Percentiles rank a stretch among this genome's conserved stretches.
Conservation (phyloP, 30 jellyfish, hydroid and myxozoan species). For the Aurelia aurita region DNA sequence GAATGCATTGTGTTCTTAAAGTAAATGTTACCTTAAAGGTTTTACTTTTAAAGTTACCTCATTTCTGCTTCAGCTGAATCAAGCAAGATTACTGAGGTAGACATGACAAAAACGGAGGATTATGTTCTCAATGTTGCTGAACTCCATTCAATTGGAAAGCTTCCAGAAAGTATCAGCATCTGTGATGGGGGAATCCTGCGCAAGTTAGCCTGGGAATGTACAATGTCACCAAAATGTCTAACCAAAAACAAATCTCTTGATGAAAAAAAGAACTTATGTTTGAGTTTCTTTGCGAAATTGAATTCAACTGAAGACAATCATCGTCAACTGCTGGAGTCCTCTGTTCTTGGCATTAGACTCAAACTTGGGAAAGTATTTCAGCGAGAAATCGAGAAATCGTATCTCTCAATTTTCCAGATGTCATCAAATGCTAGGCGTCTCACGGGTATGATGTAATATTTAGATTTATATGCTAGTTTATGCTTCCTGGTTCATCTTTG, state of each 20-base stretch:
- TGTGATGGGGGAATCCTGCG: background rate
- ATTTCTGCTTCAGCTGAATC: background rate
- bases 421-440: slow-evolving; percentile 11
- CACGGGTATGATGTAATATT: background rate
- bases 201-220: background rate
- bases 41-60: background rate
- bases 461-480: too few relatives aligned
- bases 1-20: too few relatives aligned
- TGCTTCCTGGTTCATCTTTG: too few relatives aligned
- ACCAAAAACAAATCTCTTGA: background rate
- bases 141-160: background rate
- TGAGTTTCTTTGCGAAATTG: slow-evolving; percentile 6
- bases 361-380: slow-evolving; percentile 11
- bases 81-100: background rate
- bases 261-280: background rate
- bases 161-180: background rate
- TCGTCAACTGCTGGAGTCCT: slow-evolving; percentile 12
- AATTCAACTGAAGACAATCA: background rate
- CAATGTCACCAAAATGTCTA: background rate
- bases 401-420: slow-evolving; percentile 1
- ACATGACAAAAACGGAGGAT: background rate
- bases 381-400: slow-evolving; percentile 7
- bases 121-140: slow-evolving; percentile 1
- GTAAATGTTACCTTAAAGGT: background rate
- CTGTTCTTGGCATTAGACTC: slow-evolving; percentile 13